Percentiles rank a stretch among this genome's conserved stretches.
phyloP scores from a whole-genome alignment of 1,140 invertebrate species.

The Eciton burchellii region DNA sequence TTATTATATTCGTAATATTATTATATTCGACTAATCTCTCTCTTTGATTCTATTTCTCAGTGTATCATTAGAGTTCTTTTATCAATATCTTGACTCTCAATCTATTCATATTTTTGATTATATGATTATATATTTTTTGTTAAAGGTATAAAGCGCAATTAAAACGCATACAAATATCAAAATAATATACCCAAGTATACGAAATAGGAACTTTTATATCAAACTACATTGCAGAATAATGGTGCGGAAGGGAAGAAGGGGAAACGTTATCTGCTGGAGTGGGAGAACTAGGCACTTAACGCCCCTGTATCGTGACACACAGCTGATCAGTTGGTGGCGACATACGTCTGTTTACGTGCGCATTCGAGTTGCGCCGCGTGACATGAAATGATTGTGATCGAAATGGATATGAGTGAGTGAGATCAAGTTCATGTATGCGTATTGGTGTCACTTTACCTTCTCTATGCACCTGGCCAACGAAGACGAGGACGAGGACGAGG shows the following conservation, averaged over 20 bases:
- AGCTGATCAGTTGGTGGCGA: slow-evolving; percentile 75
- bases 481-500: slow-evolving; percentile 3
- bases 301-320: slow-evolving; percentile 67
- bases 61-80: too few species aligned
- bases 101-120: too few species aligned
- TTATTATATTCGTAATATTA: too few species aligned
- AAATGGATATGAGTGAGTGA: slow-evolving; percentile 7
- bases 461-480: slow-evolving; percentile 66
- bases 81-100: too few species aligned
- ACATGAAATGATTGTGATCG: slow-evolving; percentile 34
- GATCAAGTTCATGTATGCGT: slow-evolving; percentile 25
- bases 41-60: too few species aligned
- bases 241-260: background rate
- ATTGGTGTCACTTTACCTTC: slow-evolving; percentile 57
- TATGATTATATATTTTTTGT: too few species aligned
- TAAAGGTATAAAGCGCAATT: background rate
- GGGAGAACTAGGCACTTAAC: slow-evolving; percentile 35
- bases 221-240: background rate
- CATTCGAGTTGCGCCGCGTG: background rate
- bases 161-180: too few species aligned
- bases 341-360: slow-evolving; percentile 34
- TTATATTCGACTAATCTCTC: too few species aligned
- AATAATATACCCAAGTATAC: too few species aligned
- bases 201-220: too few species aligned
- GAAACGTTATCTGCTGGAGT: too few species aligned